Conservation (phyloP, 2,797 vertebrate genomes). For the Acipenser ruthenus region DNA sequence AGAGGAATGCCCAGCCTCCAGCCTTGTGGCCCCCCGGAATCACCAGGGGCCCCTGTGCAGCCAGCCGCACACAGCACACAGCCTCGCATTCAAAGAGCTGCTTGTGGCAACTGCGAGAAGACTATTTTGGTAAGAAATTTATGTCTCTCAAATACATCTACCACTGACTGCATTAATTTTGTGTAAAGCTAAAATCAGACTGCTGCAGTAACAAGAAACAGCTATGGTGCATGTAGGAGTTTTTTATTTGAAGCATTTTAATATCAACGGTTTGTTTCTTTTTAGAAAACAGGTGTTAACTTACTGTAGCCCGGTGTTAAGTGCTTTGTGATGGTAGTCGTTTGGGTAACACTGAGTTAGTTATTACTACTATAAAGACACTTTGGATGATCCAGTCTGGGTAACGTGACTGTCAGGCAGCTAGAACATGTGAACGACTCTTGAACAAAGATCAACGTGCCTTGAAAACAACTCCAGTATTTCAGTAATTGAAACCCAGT, state of each 20-base stretch:
- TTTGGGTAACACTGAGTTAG: no score
- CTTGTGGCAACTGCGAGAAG: conserved; percentile 25
- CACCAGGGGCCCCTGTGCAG: not conserved
- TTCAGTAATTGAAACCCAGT: no score
- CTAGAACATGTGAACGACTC: no score
- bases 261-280: not conserved
- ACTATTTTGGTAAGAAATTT: conserved; percentile 47
- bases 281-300: not conserved
- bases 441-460: no score
- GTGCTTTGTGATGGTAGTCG: no score
- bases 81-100: conserved; percentile 18
- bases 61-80: conserved; percentile 20
- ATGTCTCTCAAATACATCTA: conserved; percentile 3
- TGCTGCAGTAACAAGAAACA: not conserved
- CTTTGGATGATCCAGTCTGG: no score
- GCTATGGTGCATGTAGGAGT: not conserved
- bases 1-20: not conserved
- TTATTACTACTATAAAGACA: no score
- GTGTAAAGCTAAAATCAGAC: not conserved
- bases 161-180: not conserved
- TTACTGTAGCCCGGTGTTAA: no score
- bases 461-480: no score
- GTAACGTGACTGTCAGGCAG: no score
- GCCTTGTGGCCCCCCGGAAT: not conserved
- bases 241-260: not conserved